Percentiles rank a stretch among this genome's conserved stretches.
Evolutionary conservation across 2,797 vertebrate genomes (phyloP).

Genomic region (Silurus aristotelis): DNA sequence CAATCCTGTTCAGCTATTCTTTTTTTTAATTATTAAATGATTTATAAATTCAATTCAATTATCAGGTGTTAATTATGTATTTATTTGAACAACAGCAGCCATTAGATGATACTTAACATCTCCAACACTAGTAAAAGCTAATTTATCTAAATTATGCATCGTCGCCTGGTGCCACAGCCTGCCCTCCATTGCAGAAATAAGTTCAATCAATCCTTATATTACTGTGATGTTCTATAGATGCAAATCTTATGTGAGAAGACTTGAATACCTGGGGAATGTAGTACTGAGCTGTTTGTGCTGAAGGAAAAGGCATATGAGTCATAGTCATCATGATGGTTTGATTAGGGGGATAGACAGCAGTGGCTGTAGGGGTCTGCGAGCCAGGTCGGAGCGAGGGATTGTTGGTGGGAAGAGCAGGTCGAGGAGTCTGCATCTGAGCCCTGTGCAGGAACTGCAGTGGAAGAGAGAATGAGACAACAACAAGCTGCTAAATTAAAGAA

Average conservation of each 20-base stretch:
- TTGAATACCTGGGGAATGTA: constrained; percentile 89
- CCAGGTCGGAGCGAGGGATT: constrained; percentile 88
- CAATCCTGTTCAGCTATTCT: not conserved
- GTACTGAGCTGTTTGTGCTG: constrained; percentile 94
- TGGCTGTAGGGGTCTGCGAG: constrained; percentile 80
- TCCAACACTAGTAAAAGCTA: not conserved
- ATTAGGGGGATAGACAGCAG: constrained; percentile 90
- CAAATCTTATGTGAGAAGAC: not conserved
- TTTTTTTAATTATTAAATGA: not conserved
- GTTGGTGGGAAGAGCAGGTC: constrained; percentile 89
- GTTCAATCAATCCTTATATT: not conserved
- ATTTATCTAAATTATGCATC: not conserved
- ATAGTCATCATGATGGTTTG: constrained; percentile 99
- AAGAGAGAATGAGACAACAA: constrained; percentile 8
- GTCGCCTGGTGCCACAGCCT: not conserved
- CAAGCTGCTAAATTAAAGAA: not conserved
- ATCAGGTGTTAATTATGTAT: not conserved
- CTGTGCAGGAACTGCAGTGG: constrained; percentile 91
- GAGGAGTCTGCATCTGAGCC: constrained; percentile 90
- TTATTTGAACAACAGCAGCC: not conserved
- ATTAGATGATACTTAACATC: not conserved
- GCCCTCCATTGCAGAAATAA: not conserved
- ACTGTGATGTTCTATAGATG: not conserved
- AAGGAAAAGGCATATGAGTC: constrained; percentile 92
- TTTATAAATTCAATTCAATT: not conserved